Conservation (phyloP, 2,113 vertebrate species). For the Pseudolaguvia tuberculata region DNA sequence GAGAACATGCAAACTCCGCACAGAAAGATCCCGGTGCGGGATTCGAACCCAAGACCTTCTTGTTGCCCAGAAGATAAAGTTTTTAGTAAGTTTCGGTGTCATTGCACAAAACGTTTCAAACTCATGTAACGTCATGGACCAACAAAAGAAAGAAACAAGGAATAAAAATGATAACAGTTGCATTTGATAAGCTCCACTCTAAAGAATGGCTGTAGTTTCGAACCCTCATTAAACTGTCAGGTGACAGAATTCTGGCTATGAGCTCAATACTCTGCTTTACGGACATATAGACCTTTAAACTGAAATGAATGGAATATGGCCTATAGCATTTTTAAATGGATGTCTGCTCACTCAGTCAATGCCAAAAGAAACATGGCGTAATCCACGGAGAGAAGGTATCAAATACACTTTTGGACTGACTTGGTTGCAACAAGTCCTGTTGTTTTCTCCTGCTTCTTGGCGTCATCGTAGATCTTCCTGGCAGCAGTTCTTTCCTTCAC, state of each 20-base stretch:
- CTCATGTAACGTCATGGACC: not conserved
- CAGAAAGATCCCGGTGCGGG: no score
- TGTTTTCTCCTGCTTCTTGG: conserved; percentile 74
- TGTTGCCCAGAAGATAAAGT: no score
- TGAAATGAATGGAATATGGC: conserved; percentile 4
- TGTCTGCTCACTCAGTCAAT: conserved; percentile 26
- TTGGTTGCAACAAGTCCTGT: conserved; percentile 77
- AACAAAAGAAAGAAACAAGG: not conserved
- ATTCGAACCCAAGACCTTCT: no score
- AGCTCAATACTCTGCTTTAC: conserved; percentile 6
- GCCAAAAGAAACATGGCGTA: conserved; percentile 22
- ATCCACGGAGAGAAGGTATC: conserved; percentile 28
- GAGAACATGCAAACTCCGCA: no score
- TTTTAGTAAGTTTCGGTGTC: no score
- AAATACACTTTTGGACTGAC: conserved; percentile 57
- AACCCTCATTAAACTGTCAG: not conserved
- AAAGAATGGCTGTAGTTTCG: not conserved
- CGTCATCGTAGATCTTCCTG: conserved; percentile 80
- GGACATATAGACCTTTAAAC: not conserved
- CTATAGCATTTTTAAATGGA: conserved; percentile 13
- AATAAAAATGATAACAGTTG: not conserved
- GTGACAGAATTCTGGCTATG: not conserved
- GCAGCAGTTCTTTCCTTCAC: conserved; percentile 76
- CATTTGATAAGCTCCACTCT: not conserved
- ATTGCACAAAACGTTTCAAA: no score